Evolutionary conservation across 2,797 vertebrate genomes (phyloP).

Genomic region (Acanthiza pusilla): DNA sequence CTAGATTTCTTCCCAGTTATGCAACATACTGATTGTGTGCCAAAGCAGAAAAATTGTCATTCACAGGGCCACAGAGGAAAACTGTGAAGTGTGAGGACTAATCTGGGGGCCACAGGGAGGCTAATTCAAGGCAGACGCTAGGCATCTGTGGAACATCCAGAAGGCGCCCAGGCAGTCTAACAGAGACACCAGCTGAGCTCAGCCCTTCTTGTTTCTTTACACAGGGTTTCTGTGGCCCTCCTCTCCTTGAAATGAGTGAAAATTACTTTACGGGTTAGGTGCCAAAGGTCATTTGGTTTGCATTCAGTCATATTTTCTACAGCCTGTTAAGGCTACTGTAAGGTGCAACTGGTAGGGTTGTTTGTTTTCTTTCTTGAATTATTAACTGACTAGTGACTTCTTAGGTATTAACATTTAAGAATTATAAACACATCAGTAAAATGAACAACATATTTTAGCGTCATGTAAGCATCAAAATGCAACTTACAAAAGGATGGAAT

Average conservation of each 20-base stretch:
- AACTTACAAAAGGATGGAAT: not conserved
- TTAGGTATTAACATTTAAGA: not conserved
- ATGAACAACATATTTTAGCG: not conserved
- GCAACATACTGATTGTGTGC: not conserved
- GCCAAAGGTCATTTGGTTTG: constrained; percentile 2
- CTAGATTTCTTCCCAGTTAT: constrained; percentile 42
- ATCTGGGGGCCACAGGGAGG: not conserved
- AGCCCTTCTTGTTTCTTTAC: not conserved
- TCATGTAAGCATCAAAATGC: not conserved
- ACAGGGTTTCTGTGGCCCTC: not conserved
- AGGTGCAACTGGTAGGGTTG: not conserved
- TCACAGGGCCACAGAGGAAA: not conserved
- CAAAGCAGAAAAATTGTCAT: not conserved
- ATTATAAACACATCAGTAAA: not conserved
- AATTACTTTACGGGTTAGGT: constrained; percentile 1
- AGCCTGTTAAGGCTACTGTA: not conserved
- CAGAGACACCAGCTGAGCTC: not conserved
- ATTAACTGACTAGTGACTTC: not conserved
- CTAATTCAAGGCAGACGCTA: not conserved
- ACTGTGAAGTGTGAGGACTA: not conserved
- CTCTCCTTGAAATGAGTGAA: not conserved
- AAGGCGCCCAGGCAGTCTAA: not conserved
- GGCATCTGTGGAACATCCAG: not conserved
- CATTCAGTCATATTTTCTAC: not conserved
- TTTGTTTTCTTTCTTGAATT: not conserved